Base-by-base conservation (phyloP, 2,888 invertebrate species). In the Drosophila putrida region DNA sequence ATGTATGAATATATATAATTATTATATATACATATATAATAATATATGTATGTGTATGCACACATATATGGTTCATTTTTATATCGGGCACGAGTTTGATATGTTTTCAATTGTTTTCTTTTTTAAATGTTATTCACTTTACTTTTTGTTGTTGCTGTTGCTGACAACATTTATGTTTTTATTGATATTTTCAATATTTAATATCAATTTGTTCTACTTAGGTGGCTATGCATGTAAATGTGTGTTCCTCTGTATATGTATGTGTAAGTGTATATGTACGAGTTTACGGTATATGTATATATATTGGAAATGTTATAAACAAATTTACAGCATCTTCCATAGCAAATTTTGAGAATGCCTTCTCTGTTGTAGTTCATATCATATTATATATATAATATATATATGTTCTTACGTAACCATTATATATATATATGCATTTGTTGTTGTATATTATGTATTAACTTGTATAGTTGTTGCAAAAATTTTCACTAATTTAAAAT, bases 61-160 rank as follows among this genome's bases (percentile, higher is more conserved):
- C 78, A 80, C 33, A 55, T 80, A 75, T 82, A 81, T 78, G 78
- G 63, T 78, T 82, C 67, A 67, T 80, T 62, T 68, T 68, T 75
- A 64, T 76, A 71, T 91, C 92, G 92, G 92, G 92, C 92, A 92
- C 92, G 90, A 92, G 90, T 89, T 92, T 92, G 92, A 92, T 92
- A 92, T 92, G 92, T 92, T 92, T 92, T 91, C 90, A 92, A 91
- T 82, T 82, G 82, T 80, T 71, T 75, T 55, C 11, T 36, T 47
- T 47, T 58, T 49, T 35, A 46, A 75, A 80, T 74, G 49, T 66
- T 68, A 53, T 51, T 74, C 53, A 55, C 76, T 79, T 65, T 66
- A 63, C 74, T 67, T 68, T 65, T 66, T 66, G 39, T 67, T 65
- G 67, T 64, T 64, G 39, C 27, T 55, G 60, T 51, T 44, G 36